Base-by-base conservation (phyloP, 92 coral and sea anemone genomes). In the Umimayanthus kanabou region DNA sequence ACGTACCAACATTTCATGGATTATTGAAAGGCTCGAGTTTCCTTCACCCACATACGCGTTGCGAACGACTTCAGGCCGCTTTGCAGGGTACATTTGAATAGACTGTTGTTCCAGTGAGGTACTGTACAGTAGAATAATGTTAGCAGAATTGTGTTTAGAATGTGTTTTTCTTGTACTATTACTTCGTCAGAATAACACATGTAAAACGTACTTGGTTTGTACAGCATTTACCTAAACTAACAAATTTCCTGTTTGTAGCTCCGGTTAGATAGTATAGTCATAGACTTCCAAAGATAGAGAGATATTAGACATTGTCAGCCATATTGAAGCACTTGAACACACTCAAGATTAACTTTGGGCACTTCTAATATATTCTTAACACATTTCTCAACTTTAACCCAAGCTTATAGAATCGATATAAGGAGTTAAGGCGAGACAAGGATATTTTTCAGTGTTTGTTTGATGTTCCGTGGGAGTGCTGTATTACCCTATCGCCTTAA, bases 1-100 rank as follows among this genome's bases (percentile, higher is more conserved):
- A 58, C 72, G 84, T 55, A 80, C 71, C 84, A 80, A 80, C 71
- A 80, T 80, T 80, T 80, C 49, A 80, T 30, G 71, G 71, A 80
- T 80, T 57, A 80, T 57, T 80, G 57, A 30, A 57, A 58, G 84
- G 71, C 69, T 80, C 84, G 42, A 55, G 42, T 80, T 80, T 80
- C 84, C 84, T 39, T 30, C 30, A n/a, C 71, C 16, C 0, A 26
- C 25, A 5, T 18, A 61, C 20, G 26, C 7, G 5, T 20, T 23
- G 6, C 26, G 69, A 61, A 61, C 69, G 69, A 15, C 23, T 57
- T 57, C 65, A 16, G 65, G 23, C 65, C 50, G 50, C 50, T 57
- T 15, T 15, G 3, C 11, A 57, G 23, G 23, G 23, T 61, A 61
- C 69, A 22, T 20, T 23, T 61, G 69, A 20, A 61, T 14, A 61